phyloP scores from a whole-genome alignment of 2,797 vertebrate genomes.

The Anguilla pacifica region DNA sequence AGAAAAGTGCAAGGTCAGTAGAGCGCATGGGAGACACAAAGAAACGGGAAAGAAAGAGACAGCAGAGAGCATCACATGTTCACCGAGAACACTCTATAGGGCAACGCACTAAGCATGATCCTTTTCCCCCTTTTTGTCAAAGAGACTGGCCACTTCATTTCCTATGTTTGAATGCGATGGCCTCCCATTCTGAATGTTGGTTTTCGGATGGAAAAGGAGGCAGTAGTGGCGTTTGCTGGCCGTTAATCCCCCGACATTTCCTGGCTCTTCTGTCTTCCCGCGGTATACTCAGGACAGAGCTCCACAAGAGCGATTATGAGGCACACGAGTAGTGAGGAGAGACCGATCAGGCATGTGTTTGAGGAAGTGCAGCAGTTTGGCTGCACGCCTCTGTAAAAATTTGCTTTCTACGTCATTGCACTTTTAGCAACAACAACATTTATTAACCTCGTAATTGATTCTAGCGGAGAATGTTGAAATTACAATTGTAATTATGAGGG shows the following conservation, averaged over 20 bases:
- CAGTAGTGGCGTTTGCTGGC: background rate
- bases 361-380: conserved; percentile 61
- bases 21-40: conserved; percentile 50
- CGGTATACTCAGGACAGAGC: conserved; percentile 33
- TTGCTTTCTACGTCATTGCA: conserved; percentile 57
- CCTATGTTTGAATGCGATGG: background rate
- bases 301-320: conserved; percentile 55
- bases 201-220: background rate
- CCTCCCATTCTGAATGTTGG: conserved; percentile 5
- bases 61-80: conserved; percentile 37
- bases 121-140: background rate
- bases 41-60: conserved; percentile 43
- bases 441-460: conserved; percentile 51
- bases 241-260: background rate
- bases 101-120: conserved; percentile 31
- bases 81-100: conserved; percentile 27
- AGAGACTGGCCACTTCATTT: background rate
- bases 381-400: conserved; percentile 42
- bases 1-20: conserved; percentile 63
- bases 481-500: conserved; percentile 19
- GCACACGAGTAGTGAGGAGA: conserved; percentile 52
- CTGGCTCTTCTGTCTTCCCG: background rate
- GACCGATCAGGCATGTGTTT: conserved; percentile 68
- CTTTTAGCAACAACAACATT: conserved; percentile 50
- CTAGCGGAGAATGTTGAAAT: conserved; percentile 44